phyloP scores from a whole-genome alignment of 2,888 invertebrate species.

The Beris chalybata region DNA sequence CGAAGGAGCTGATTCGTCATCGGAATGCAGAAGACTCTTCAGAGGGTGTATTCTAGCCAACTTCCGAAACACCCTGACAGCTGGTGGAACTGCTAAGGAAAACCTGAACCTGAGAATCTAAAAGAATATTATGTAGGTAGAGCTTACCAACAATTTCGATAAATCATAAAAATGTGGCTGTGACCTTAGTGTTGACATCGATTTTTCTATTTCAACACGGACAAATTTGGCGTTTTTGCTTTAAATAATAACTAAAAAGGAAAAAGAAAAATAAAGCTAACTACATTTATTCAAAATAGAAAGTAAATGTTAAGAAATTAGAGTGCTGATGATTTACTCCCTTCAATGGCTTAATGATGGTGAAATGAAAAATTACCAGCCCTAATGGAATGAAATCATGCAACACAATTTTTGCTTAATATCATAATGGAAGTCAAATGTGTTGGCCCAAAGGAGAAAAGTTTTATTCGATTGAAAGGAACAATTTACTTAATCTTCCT shows the following conservation, averaged over 20 bases:
- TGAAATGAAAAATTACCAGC: slow-evolving; percentile 21
- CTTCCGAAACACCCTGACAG: too few relatives aligned
- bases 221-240: too few relatives aligned
- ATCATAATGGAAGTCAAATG: slow-evolving; percentile 16
- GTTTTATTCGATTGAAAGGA: slow-evolving; percentile 17
- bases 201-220: too few relatives aligned
- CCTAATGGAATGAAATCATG: slow-evolving; percentile 25
- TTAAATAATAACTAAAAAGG: too few relatives aligned
- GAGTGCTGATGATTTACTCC: slow-evolving; percentile 16
- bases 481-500: slow-evolving; percentile 19
- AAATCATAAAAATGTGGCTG: background rate
- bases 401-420: slow-evolving; percentile 21
- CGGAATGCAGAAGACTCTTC: too few relatives aligned
- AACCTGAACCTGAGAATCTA: too few relatives aligned
- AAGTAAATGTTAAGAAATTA: slow-evolving; percentile 6
- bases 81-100: too few relatives aligned
- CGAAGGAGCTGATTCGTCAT: too few relatives aligned
- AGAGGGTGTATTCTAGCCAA: too few relatives aligned
- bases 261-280: too few relatives aligned
- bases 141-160: background rate
- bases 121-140: background rate
- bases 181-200: background rate
- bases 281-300: background rate
- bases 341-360: slow-evolving; percentile 20
- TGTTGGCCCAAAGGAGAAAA: slow-evolving; percentile 1